phyloP scores from a whole-genome alignment of 2,113 vertebrate genomes.

The Dicentrarchus labrax region DNA sequence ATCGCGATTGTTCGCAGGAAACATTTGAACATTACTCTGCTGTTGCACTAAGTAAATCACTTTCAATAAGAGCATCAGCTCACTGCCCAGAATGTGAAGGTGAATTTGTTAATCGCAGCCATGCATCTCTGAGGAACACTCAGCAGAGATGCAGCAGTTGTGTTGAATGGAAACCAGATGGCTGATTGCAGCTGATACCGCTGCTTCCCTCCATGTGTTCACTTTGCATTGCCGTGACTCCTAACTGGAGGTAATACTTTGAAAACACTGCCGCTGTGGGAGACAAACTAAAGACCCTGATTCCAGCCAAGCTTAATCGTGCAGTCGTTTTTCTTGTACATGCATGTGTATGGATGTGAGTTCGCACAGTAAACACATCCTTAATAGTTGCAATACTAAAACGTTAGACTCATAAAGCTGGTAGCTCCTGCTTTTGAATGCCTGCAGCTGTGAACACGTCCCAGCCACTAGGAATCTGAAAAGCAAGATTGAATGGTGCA shows the following conservation, averaged over 20 bases:
- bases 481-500: too few species aligned
- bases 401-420: background rate
- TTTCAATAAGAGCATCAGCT: background rate
- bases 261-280: background rate
- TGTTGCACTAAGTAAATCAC: background rate
- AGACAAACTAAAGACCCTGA: background rate
- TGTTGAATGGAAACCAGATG: slow-evolving; percentile 59
- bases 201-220: background rate
- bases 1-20: background rate
- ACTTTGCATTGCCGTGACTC: background rate
- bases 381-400: background rate
- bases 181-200: slow-evolving; percentile 1
- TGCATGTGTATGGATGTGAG: background rate
- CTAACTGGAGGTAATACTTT: slow-evolving; percentile 7
- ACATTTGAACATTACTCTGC: background rate
- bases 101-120: background rate
- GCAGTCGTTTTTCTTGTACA: background rate
- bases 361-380: background rate
- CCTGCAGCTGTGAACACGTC: background rate
- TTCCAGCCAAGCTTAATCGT: background rate
- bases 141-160: background rate
- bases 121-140: background rate
- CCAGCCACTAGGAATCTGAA: too few species aligned
- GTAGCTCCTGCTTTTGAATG: background rate
- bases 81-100: background rate